phyloP scores from a whole-genome alignment of 1,140 invertebrate genomes.

The Leptinotarsa lineolata region DNA sequence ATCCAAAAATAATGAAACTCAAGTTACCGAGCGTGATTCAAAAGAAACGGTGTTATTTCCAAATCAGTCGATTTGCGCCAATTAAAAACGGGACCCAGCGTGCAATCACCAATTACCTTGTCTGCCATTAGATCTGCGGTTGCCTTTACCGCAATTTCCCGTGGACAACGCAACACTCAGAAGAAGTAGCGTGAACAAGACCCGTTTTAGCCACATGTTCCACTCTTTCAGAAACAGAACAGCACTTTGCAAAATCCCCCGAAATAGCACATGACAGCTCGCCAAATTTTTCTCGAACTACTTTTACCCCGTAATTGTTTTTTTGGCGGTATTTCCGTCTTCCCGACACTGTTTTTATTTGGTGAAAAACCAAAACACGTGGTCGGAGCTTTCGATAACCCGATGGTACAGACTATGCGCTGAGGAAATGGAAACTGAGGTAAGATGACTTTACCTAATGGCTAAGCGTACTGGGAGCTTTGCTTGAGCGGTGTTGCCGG shows the following conservation, averaged over 20 bases:
- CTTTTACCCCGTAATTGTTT: not conserved
- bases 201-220: not conserved
- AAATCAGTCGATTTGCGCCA: too few relatives aligned
- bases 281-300: not conserved
- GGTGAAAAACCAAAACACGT: constrained; percentile 25
- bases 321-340: not conserved
- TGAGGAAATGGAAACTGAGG: constrained; percentile 31
- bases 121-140: not conserved
- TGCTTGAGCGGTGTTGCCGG: not conserved
- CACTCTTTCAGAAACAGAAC: not conserved
- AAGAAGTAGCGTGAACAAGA: not conserved
- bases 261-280: constrained; percentile 8
- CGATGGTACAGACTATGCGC: constrained; percentile 27
- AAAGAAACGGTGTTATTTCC: too few relatives aligned
- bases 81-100: not conserved
- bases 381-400: not conserved
- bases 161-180: not conserved
- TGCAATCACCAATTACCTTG: constrained; percentile 1
- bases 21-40: too few relatives aligned
- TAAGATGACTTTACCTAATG: constrained; percentile 31
- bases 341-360: not conserved
- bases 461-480: constrained; percentile 5
- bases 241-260: not conserved
- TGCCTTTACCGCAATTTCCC: not conserved
- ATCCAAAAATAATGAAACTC: too few relatives aligned